A percentile compares a stretch with the other conserved stretches of the same genome.
phyloP scores from a whole-genome alignment of 2,797 vertebrate species.

The Sebastes baramenuke region DNA sequence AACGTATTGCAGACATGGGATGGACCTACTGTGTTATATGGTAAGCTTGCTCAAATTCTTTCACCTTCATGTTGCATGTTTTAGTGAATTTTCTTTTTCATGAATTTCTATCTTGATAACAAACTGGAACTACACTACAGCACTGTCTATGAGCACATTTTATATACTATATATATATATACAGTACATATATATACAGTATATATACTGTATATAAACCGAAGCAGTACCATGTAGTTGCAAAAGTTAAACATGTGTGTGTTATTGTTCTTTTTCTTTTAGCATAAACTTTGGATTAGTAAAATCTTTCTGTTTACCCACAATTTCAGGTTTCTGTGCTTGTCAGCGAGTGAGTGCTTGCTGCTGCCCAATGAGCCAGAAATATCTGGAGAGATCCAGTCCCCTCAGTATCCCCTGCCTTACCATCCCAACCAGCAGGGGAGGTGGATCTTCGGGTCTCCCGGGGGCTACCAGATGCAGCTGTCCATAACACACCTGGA shows the following conservation, averaged over 20 bases:
- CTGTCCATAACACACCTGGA: slow-evolving; percentile 88
- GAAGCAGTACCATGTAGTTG: too few species aligned
- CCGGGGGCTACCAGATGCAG: slow-evolving; percentile 80
- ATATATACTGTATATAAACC: too few species aligned
- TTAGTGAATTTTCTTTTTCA: not conserved
- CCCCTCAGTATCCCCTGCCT: slow-evolving; percentile 76
- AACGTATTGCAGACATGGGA: slow-evolving; percentile 5
- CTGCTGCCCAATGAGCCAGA: slow-evolving; percentile 11
- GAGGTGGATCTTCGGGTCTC: slow-evolving; percentile 82
- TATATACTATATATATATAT: too few species aligned
- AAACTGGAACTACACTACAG: too few species aligned
- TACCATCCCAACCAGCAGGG: slow-evolving; percentile 25
- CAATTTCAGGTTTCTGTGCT: slow-evolving; percentile 35
- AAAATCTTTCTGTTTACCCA: not conserved
- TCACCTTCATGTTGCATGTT: not conserved
- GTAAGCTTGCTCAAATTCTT: slow-evolving; percentile 1
- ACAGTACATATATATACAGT: too few species aligned
- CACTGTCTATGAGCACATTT: too few species aligned
- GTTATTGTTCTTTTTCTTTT: not conserved
- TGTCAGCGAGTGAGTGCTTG: slow-evolving; percentile 5
- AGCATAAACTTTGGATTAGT: slow-evolving; percentile 7
- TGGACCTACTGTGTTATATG: slow-evolving; percentile 23
- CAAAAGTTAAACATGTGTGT: not conserved
- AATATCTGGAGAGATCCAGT: slow-evolving; percentile 70
- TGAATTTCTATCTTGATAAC: not conserved